Evolutionary conservation across 2,113 vertebrate species (phyloP), one percentile per base, ranked within the genome.

Genomic region (Hippocampus guttulatus): DNA sequence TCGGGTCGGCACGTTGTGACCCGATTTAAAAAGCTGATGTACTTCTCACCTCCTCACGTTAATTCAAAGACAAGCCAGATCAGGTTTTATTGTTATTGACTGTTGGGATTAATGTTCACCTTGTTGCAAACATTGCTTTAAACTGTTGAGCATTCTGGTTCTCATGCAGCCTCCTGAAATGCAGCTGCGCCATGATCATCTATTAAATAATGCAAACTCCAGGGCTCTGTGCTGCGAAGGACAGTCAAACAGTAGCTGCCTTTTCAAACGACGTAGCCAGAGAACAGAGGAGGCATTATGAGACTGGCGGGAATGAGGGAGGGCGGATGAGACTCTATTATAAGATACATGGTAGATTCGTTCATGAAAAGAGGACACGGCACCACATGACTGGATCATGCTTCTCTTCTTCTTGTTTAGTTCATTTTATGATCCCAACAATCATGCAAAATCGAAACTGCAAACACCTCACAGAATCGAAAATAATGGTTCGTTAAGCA

Each of bases 201-300:
- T 38, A n/a, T 66, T 15, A 67, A 66, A 38, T 51, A 60, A 75
- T 55, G 61, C 47, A 1, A 45, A 30, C 63, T 57, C 60, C 67
- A 74, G 51, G 74, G 72, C 9, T 71, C 27, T 30, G 40, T 30
- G 69, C 64, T 38, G 68, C 72, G 67, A 74, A 68, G 77, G 83
- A 83, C 81, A 82, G 14, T 76, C 55, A 20, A 8, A 90, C 83
- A 88, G 79, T 52, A 45, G 76, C 68, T 43, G 73, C 76, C 67
- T 84, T 83, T 85, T 80, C 0, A 38, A 76, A 81, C 67, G 77
- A 72, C 38, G 49, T 33, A 62, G 58, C 41, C 8, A 0, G 68
- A 79, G 86, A 85, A 89, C 84, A 89, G 85, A 88, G 72, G 84
- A 77, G 64, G 61, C 79, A 84, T 87, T 90, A 69, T 88, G 67